Percentiles rank a stretch among this genome's conserved stretches.
Evolutionary conservation across 2,113 vertebrate genomes (phyloP).

Genomic region (Willisornis vidua): DNA sequence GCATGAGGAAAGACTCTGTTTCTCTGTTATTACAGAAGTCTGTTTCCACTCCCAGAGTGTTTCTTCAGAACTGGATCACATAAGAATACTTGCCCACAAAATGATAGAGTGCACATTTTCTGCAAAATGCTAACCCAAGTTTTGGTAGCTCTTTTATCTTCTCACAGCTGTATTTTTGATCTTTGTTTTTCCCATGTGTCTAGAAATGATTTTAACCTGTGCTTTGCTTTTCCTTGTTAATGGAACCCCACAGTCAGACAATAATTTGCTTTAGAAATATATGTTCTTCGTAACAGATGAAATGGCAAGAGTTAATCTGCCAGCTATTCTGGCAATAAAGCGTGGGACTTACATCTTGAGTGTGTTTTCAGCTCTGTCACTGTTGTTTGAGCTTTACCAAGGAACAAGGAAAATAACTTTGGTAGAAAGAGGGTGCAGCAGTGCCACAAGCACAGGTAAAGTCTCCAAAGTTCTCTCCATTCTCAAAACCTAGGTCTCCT

Average conservation of each 20-base stretch:
- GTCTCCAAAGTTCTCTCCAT: background rate
- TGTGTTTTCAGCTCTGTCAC: background rate
- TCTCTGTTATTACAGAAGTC: background rate
- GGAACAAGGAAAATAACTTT: background rate
- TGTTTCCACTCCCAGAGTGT: background rate
- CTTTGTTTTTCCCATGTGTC: background rate
- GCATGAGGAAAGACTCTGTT: background rate
- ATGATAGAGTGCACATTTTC: background rate
- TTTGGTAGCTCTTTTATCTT: background rate
- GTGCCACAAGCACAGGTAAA: background rate
- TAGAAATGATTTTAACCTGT: background rate
- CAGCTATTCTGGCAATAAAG: background rate
- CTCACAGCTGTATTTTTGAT: background rate
- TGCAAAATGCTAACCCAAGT: background rate
- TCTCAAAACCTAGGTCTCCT: background rate
- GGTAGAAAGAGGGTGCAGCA: background rate
- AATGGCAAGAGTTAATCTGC: background rate
- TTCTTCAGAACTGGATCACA: background rate
- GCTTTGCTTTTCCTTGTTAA: background rate
- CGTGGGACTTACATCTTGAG: background rate
- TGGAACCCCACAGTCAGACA: accelerated
- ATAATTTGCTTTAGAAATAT: background rate
- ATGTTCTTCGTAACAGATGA: background rate
- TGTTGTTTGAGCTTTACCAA: background rate
- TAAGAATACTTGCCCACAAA: background rate